phyloP scores from a whole-genome alignment of 2,797 vertebrate species.

The Fistularia tabacaria region DNA sequence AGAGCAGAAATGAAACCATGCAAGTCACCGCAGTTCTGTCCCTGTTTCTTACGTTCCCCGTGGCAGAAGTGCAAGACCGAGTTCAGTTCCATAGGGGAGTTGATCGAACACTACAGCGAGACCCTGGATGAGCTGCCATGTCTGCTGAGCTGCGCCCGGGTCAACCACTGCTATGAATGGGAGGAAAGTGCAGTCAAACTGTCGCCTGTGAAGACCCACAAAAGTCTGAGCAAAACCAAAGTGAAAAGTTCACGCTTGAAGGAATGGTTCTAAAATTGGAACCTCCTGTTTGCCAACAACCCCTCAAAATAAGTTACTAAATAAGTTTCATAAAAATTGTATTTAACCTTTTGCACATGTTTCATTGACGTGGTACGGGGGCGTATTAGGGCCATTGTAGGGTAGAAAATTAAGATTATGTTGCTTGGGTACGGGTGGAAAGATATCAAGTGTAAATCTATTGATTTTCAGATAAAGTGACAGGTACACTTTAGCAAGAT shows the following conservation, averaged over 20 bases:
- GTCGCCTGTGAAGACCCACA: slow-evolving; percentile 23
- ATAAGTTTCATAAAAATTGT: too few relatives aligned
- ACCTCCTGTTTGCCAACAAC: slow-evolving; percentile 6
- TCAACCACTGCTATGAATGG: slow-evolving; percentile 89
- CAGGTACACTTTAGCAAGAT: too few relatives aligned
- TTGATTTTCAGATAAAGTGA: too few relatives aligned
- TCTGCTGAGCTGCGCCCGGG: slow-evolving; percentile 74
- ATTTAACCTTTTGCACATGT: too few relatives aligned
- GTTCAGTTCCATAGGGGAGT: slow-evolving; percentile 78
- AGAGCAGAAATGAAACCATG: not conserved
- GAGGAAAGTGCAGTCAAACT: slow-evolving; percentile 69
- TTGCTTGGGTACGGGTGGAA: too few relatives aligned
- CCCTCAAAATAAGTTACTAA: slow-evolving; percentile 1
- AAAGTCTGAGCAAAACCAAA: slow-evolving; percentile 28
- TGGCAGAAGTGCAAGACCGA: slow-evolving; percentile 79
- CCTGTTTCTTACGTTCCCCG: slow-evolving; percentile 4
- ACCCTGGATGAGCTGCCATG: slow-evolving; percentile 75
- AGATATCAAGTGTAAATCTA: too few relatives aligned
- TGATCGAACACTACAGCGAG: slow-evolving; percentile 84
- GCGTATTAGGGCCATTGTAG: too few relatives aligned
- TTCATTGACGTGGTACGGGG: too few relatives aligned
- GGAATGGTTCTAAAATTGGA: slow-evolving; percentile 45
- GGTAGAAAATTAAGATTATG: too few relatives aligned
- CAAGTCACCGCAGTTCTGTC: not conserved
- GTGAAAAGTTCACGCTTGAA: slow-evolving; percentile 28